Evolutionary conservation across 2,113 vertebrate species (phyloP), one percentile per base, ranked within the genome.

Genomic region (Pachycephala philippinensis): DNA sequence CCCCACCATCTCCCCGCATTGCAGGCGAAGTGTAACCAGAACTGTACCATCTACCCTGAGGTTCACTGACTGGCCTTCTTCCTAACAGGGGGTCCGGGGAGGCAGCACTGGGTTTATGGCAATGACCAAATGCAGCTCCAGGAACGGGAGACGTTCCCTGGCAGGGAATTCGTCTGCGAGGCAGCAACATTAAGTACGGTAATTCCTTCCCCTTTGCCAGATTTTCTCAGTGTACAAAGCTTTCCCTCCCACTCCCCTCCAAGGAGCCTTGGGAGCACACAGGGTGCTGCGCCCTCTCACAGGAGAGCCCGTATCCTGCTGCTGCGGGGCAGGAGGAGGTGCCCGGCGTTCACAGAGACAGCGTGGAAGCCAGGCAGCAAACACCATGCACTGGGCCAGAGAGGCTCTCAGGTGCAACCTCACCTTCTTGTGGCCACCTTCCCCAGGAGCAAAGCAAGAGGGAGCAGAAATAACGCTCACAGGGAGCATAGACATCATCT

Each of bases 261-360:
- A 12, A 54, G 44, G 17, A 53, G 30, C 37, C 24, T 15, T 1
- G 11, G 33, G 30, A 40, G 40, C 27, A 24, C 14, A 40, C 33
- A 5, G 0, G 1, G 35, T 7, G 33, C 76, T 14, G 44, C 0
- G 0, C 22, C 10, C 6, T 47, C n/a, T 26, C 63, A 7, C 16
- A 13, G 56, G 30, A 70, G 15, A 31, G 63, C 10, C 47, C 10
- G 15, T 35, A 6, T 10, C 3, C n/a, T 16, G 28, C 60, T 44
- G 42, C 35, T 35, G 82, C 1, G 3, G 31, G 22, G 69, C 35
- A 9, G 65, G 26, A 15, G 39, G 28, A 19, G 9, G 7, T 0
- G 1, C 7, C 52, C 27, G 3, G 2, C 2, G 7, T 7, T 24
- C 68, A 11, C 24, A n/a, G 33, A 35, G 0, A 17, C 0, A 7